Evolutionary conservation across 2,797 vertebrate genomes (phyloP), one percentile per base, ranked within the genome.

Genomic region (Enteromius mattozi): DNA sequence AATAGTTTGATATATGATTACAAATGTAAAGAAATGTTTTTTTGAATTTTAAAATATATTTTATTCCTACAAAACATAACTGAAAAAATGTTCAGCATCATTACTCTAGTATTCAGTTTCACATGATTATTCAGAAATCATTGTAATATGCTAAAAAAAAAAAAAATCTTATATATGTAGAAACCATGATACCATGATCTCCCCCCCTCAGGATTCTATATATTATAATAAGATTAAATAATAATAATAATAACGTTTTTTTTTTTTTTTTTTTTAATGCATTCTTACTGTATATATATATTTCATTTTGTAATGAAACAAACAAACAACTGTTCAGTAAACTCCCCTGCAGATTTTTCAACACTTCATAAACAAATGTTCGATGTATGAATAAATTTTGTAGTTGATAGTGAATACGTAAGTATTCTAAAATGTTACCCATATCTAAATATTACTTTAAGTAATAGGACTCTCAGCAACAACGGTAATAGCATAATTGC

Each of bases 391-490:
- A 42, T 42, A 9, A 42, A 10, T 42, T 6, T 42, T 8, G 8
- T 42, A 42, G 40, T 42, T 42, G 2, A 42, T 9, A 42, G 40
- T 42, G 0, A 42, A 42, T 27, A 27, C 27, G 27, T 9, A 42
- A 42, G 8, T 12, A 12, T 42, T 45, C 42, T 45, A 45, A 45
- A 45, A 12, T 45, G 10, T 45, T 12, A 45, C 9, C 42, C 42
- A 45, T 45, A 33, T 72, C 16, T 4, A 74, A 17, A 21, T 14
- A 21, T 19, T 37, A 78, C 19, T 24, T 21, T 63, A 35, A 54
- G 72, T 84, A 86, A 74, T 66, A 75, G 35, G 54, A 56, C 68
- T 56, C 49, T 17, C 16, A n/a, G 14, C n/a, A 47, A 61, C 14
- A 80, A 45, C 19, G n/a, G 37, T 24, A 59, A 66, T n/a, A 45